phyloP scores from a whole-genome alignment of 1,140 invertebrate species.

The Microvelia longipes region DNA sequence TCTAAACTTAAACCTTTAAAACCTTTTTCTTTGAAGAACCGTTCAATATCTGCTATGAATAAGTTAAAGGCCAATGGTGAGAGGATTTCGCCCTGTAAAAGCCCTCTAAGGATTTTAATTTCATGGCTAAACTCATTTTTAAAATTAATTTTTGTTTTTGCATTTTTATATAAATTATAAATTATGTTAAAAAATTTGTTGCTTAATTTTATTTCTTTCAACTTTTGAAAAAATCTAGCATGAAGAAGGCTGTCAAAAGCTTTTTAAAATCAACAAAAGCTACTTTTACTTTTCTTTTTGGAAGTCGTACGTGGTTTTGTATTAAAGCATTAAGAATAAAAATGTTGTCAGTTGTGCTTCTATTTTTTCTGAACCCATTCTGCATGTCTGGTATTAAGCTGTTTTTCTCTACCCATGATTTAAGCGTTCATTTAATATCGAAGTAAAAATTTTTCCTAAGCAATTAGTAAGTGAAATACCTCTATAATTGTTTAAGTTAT shows the following conservation, averaged over 20 bases:
- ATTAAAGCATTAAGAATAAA: neutral
- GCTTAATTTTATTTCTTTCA: neutral
- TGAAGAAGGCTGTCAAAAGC: neutral
- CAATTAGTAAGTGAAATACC: neutral
- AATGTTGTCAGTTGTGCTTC: neutral
- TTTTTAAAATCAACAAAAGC: neutral
- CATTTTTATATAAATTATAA: neutral
- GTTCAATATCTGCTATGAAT: neutral
- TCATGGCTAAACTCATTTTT: neutral
- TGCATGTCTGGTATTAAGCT: neutral
- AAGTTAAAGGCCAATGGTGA: neutral
- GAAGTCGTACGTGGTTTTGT: neutral
- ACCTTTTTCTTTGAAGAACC: neutral
- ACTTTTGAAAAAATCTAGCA: neutral
- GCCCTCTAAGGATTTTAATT: neutral
- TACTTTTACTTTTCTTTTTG: neutral
- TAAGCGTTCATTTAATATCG: neutral
- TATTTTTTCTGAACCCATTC: neutral
- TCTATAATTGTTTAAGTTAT: neutral
- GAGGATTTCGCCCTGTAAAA: neutral
- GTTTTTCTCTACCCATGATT: neutral
- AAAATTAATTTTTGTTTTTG: neutral
- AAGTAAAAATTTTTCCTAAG: neutral
- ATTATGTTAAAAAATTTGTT: neutral
- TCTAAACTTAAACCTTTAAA: neutral